phyloP scores from a whole-genome alignment of 2,113 vertebrate genomes.

The Phoxinus phoxinus region DNA sequence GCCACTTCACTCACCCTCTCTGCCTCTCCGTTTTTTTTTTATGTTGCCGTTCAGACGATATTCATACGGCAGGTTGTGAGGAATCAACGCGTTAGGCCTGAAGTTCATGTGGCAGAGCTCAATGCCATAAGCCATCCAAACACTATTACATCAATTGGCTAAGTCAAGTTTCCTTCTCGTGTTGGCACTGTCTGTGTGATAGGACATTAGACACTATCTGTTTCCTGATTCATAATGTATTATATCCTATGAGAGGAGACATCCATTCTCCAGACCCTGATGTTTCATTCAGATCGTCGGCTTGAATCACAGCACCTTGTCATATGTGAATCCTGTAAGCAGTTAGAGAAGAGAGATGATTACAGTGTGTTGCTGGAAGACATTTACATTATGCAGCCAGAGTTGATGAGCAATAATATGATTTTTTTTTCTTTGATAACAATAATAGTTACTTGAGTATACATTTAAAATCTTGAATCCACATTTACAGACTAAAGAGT shows the following conservation, averaged over 20 bases:
- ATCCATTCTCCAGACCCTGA: conserved; percentile 17
- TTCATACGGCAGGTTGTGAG: conserved; percentile 55
- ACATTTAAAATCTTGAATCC: not conserved
- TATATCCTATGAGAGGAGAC: conserved; percentile 33
- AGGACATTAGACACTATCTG: conserved; percentile 46
- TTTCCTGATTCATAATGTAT: conserved; percentile 44
- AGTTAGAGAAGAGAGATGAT: conserved; percentile 15
- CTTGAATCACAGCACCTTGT: conserved; percentile 19
- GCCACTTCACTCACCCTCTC: conserved; percentile 54
- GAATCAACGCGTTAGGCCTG: conserved; percentile 42
- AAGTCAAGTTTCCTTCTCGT: conserved; percentile 47
- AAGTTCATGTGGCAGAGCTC: conserved; percentile 52
- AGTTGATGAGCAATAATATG: not conserved
- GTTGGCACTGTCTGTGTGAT: conserved; percentile 49
- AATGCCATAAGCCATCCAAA: conserved; percentile 56
- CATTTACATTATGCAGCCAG: not conserved
- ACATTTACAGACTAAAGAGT: not conserved
- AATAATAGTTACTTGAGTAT: not conserved
- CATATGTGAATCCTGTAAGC: conserved; percentile 9
- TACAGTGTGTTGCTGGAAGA: not conserved
- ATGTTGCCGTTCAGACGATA: conserved; percentile 49
- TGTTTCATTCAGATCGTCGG: conserved; percentile 23
- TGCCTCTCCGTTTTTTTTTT: conserved; percentile 51
- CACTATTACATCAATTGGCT: conserved; percentile 58
- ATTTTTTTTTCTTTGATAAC: not conserved